phyloP scores from a whole-genome alignment of 2,888 invertebrate genomes.

The Zygothrica quintamaculata region DNA sequence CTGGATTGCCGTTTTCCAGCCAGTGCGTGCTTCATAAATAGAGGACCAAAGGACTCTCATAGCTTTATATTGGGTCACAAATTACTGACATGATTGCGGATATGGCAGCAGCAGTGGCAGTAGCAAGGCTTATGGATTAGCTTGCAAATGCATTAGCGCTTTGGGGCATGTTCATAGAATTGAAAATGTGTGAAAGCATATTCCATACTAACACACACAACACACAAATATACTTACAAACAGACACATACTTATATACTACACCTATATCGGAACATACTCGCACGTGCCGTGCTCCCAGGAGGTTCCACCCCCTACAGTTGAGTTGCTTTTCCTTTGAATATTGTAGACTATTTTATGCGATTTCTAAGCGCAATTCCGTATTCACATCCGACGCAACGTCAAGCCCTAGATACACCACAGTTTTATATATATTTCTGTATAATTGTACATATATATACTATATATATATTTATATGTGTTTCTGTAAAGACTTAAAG shows the following conservation, averaged over 20 bases:
- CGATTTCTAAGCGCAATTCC: constrained; percentile 64
- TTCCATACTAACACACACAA: constrained; percentile 30
- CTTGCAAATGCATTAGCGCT: constrained; percentile 57
- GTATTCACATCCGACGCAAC: constrained; percentile 47
- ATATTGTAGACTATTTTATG: constrained; percentile 50
- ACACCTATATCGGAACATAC: background rate
- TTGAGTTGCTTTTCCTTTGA: too few relatives aligned
- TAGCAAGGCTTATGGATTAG: constrained; percentile 27
- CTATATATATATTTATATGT: constrained; percentile 6
- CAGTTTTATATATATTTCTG: constrained; percentile 5
- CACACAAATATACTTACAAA: constrained; percentile 1
- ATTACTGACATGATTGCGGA: background rate
- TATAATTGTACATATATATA: background rate
- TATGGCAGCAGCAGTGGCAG: background rate
- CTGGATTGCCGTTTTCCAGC: constrained; percentile 2
- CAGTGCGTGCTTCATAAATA: constrained; percentile 15
- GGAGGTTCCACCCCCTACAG: constrained; percentile 18
- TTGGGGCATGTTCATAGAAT: constrained; percentile 9
- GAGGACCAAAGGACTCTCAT: background rate
- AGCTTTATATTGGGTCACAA: constrained; percentile 9
- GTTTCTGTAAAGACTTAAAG: constrained; percentile 19
- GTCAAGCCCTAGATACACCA: constrained; percentile 21
- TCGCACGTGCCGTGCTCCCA: constrained; percentile 14
- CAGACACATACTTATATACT: constrained; percentile 6
- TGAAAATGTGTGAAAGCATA: constrained; percentile 41